Evolutionary conservation across 2,888 invertebrate genomes (phyloP).

Genomic region (Lydus trimaculatus): DNA sequence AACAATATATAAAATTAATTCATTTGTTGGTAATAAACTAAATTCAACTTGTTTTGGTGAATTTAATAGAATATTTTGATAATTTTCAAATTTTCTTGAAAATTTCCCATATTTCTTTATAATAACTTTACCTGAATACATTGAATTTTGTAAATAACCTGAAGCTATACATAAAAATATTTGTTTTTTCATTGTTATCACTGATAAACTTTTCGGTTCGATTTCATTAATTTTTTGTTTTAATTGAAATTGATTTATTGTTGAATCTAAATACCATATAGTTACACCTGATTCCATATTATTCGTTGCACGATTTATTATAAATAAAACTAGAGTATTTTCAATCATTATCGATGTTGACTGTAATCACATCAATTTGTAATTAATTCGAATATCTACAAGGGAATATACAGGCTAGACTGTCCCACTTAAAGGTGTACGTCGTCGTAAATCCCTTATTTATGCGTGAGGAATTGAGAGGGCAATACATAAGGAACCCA

Average conservation of each 20-base stretch:
- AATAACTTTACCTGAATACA: constrained; percentile 50
- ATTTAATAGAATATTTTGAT: constrained; percentile 57
- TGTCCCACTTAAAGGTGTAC: no score
- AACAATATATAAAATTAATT: constrained; percentile 59
- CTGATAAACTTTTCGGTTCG: constrained; percentile 47
- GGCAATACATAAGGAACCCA: no score
- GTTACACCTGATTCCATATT: constrained; percentile 40
- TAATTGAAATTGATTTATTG: constrained; percentile 40
- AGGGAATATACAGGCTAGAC: no score
- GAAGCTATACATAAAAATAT: constrained; percentile 53
- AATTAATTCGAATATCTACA: background rate
- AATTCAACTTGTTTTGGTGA: constrained; percentile 57
- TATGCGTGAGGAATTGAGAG: no score
- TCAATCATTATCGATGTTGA: constrained; percentile 38
- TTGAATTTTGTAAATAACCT: constrained; percentile 47
- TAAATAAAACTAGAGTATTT: constrained; percentile 38
- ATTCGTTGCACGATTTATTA: constrained; percentile 31
- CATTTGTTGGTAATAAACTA: constrained; percentile 55
- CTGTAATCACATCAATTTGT: constrained; percentile 29
- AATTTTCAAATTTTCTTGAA: constrained; percentile 46
- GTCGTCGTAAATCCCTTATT: no score
- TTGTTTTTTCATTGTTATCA: constrained; percentile 41
- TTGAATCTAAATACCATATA: constrained; percentile 47
- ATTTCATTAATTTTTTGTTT: constrained; percentile 48
- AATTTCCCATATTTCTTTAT: constrained; percentile 48